Percentiles rank a stretch among this genome's conserved stretches.
Conservation (phyloP, 2,113 vertebrate genomes). For the Butastur rufipennis region DNA sequence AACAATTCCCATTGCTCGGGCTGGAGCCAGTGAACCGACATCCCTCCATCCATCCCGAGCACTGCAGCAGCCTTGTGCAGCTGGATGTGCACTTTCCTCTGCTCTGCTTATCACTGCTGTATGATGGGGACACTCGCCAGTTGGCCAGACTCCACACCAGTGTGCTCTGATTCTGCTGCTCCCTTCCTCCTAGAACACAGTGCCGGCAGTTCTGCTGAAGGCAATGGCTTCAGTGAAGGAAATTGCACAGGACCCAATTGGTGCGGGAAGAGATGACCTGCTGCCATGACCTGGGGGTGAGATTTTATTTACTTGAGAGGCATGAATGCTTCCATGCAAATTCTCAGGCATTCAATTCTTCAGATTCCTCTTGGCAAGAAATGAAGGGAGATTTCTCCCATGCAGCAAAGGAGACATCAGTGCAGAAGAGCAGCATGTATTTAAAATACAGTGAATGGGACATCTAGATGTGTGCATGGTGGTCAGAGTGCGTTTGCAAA, state of each 20-base stretch:
- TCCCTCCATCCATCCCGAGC: rapidly evolving
- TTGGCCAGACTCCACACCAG: background rate
- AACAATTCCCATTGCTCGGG: rapidly evolving
- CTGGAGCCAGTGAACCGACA: background rate
- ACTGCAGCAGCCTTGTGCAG: rapidly evolving
- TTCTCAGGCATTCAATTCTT: background rate
- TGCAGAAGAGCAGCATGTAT: background rate
- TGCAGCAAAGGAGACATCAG: background rate
- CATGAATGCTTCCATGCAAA: background rate
- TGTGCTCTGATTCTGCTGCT: rapidly evolving
- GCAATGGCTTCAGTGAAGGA: background rate
- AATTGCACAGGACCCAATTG: background rate
- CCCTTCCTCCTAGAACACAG: background rate
- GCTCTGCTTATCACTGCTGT: background rate
- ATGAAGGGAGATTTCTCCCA: background rate
- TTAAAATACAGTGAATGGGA: background rate
- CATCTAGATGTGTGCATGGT: rapidly evolving
- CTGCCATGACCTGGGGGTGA: background rate
- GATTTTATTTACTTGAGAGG: background rate
- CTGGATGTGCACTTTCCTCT: rapidly evolving
- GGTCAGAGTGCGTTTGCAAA: background rate
- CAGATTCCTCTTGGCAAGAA: background rate
- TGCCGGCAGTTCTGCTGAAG: background rate
- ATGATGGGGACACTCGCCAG: rapidly evolving
- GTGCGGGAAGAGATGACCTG: background rate